Base-by-base conservation (phyloP, 2,113 vertebrate genomes). In the Corythornis cristatus region DNA sequence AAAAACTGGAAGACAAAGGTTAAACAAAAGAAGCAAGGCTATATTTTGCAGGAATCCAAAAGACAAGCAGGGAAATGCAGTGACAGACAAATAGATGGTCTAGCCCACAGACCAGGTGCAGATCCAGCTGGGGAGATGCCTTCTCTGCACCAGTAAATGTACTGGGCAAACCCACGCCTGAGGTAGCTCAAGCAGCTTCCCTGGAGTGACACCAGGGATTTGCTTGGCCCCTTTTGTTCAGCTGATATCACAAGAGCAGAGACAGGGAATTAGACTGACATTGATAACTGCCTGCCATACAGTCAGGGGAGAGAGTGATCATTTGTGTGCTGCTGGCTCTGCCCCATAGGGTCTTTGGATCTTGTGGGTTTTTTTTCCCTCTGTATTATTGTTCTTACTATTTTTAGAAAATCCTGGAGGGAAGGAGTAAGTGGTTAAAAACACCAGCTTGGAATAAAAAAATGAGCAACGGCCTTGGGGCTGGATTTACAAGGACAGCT, bases 1-100 rank as follows among this genome's bases (percentile, higher is more conserved):
- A 91, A 94, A 96, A 92, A 78, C 77, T 83, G 72, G 72, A 92
- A 89, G 93, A 95, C 76, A 91, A 93, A 95, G 96, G 90, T 95
- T 95, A 93, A 88, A 91, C 68, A 78, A 88, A 75, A 95, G 85
- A 94, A 51, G 62, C 70, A 80, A 85, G 92, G 82, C 72, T 88
- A 66, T 67, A 86, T 95, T 94, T 91, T 60, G 12, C 7, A 92
- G 73, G 90, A 93, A 67, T 76, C 83, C 43, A 58, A 53, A 73
- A 58, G 60, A 78, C 37, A 77, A 62, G 74, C 3, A 56, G 67
- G 60, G 79, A 74, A 86, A 72, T 37, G 45, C 37, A 42, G 28
- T 58, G 90, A 66, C 21, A 45, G 91, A 26, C 46, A 46, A 79
- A 43, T 26, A n/a, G 8, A 73, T 23, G 57, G 42, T 87, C 50